Conservation (phyloP, 2,888 invertebrate genomes). For the Atethmia centrago region DNA sequence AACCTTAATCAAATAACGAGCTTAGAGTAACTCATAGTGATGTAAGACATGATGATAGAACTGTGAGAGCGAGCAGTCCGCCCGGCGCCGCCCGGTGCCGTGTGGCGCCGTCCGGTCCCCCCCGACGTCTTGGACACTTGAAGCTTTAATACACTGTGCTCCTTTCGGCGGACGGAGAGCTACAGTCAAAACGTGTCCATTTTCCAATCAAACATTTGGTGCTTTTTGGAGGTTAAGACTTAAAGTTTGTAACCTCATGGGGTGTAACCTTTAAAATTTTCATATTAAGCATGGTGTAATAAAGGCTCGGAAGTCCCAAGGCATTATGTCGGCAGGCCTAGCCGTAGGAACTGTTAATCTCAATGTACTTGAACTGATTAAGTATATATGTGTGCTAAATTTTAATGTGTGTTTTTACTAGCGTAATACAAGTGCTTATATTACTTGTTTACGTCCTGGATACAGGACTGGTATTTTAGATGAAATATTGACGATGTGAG, state of each 20-base stretch:
- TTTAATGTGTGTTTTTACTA: conserved; percentile 54
- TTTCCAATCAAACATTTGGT: conserved; percentile 56
- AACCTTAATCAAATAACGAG: conserved; percentile 60
- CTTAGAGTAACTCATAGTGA: conserved; percentile 60
- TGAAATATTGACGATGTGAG: conserved; percentile 25
- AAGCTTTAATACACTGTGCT: conserved; percentile 60
- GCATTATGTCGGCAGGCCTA: conserved; percentile 47
- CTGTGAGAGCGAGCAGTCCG: conserved; percentile 24
- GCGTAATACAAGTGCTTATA: conserved; percentile 23
- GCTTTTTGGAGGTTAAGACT: conserved; percentile 62
- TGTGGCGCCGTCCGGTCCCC: conserved; percentile 1
- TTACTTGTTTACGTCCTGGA: conserved; percentile 41
- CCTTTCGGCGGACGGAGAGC: conserved; percentile 48
- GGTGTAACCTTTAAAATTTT: conserved; percentile 50
- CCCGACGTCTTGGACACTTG: conserved; percentile 47
- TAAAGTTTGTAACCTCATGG: conserved; percentile 58
- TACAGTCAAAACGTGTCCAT: conserved; percentile 33
- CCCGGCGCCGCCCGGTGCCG: conserved; percentile 6
- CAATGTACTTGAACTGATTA: conserved; percentile 72
- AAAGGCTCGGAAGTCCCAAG: conserved; percentile 43
- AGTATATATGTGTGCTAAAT: conserved; percentile 51
- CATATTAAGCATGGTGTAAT: conserved; percentile 52
- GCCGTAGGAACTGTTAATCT: conserved; percentile 72
- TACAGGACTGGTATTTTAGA: conserved; percentile 37
- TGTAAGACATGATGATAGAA: conserved; percentile 42